Percentiles rank a stretch among this genome's conserved stretches.
phyloP scores from a whole-genome alignment of 2,888 invertebrate genomes.

The Griposia aprilina region DNA sequence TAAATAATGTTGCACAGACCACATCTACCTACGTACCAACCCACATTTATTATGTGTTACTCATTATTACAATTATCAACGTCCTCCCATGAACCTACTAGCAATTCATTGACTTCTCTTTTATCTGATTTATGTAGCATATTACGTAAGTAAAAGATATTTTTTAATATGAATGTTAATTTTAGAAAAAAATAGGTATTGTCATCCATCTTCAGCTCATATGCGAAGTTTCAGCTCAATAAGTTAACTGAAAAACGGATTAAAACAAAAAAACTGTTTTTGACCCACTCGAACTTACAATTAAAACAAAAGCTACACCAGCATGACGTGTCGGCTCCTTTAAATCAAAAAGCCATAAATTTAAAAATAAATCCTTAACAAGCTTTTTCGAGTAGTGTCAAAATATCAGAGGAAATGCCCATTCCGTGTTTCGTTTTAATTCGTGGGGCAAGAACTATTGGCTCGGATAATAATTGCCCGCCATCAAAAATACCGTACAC shows the following conservation, averaged over 20 bases:
- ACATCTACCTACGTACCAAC: slow-evolving; percentile 35
- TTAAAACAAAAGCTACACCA: neutral
- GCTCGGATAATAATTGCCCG: slow-evolving; percentile 62
- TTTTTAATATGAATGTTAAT: neutral
- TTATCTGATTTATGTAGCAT: slow-evolving; percentile 1
- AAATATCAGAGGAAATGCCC: slow-evolving; percentile 68
- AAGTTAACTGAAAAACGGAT: neutral
- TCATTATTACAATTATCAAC: slow-evolving; percentile 52
- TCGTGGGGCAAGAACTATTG: slow-evolving; percentile 63
- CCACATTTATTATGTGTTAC: slow-evolving; percentile 34
- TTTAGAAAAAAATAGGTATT: no score
- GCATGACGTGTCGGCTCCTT: slow-evolving; percentile 15
- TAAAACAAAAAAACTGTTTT: neutral
- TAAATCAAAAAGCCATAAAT: slow-evolving; percentile 36
- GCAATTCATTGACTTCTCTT: slow-evolving; percentile 49
- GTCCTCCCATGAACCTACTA: slow-evolving; percentile 49
- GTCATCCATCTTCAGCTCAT: neutral
- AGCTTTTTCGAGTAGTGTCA: slow-evolving; percentile 54
- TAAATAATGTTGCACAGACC: slow-evolving; percentile 41
- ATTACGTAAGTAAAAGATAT: slow-evolving; percentile 6
- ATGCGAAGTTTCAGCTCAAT: neutral
- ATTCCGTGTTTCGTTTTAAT: slow-evolving; percentile 70
- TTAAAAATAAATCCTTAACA: slow-evolving; percentile 26
- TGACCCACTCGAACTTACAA: neutral
- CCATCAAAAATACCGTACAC: slow-evolving; percentile 57